phyloP scores from a whole-genome alignment of 2,888 invertebrate genomes.

The Eupithecia subfuscata region DNA sequence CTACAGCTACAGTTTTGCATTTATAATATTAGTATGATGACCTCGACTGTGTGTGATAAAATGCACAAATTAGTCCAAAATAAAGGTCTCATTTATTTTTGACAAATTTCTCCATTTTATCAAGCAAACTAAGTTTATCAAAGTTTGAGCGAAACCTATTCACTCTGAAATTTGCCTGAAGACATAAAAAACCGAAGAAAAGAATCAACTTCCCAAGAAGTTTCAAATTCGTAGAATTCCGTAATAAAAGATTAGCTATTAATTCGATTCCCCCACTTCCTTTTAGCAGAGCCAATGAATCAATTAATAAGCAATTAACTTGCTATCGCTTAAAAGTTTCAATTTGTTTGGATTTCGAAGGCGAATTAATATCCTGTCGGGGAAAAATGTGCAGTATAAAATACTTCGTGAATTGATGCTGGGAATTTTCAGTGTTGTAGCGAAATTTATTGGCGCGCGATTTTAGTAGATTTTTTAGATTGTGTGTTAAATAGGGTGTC shows the following conservation, averaged over 20 bases:
- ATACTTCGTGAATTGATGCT: conserved; percentile 24
- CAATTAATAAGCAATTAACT: conserved; percentile 58
- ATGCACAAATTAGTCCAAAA: not conserved
- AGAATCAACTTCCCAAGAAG: not conserved
- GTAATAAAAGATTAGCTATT: conserved; percentile 13
- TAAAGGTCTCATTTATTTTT: not conserved
- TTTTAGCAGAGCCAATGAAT: conserved; percentile 39
- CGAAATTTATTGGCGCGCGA: conserved; percentile 32
- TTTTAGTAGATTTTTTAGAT: conserved; percentile 14
- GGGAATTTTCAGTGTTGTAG: conserved; percentile 27
- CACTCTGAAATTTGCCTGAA: not conserved
- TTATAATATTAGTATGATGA: too few species aligned
- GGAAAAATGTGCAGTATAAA: conserved; percentile 38
- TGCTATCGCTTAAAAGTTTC: conserved; percentile 43
- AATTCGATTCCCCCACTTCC: conserved; percentile 16
- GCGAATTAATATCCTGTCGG: conserved; percentile 38
- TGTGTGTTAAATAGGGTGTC: not conserved
- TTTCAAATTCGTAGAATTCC: not conserved
- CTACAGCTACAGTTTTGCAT: too few species aligned
- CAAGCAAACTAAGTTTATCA: not conserved
- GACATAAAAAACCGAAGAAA: not conserved
- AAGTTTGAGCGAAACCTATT: not conserved
- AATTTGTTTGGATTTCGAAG: conserved; percentile 40
- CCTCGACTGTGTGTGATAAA: too few species aligned
- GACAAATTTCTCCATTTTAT: not conserved